These are phyloP conservation scores for Cheilosia grossa DNA, from an alignment of 2,888 invertebrate species.

Conservation along the genomic window DNA sequence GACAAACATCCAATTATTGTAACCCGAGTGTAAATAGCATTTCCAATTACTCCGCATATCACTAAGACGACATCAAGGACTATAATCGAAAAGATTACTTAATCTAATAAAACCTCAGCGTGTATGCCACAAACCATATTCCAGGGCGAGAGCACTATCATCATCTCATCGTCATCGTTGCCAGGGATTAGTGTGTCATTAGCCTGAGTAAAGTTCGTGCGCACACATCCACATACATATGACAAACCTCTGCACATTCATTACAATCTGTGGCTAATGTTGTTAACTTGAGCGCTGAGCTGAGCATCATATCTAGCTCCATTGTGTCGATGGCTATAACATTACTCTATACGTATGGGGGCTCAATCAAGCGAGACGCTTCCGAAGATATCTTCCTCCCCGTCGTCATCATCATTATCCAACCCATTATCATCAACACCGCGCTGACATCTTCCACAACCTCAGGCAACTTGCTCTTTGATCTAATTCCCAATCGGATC, in stretches of 20 bases:
- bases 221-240: slow-evolving; percentile 26
- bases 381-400: slow-evolving; percentile 21
- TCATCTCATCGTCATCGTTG: slow-evolving; percentile 31
- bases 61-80: slow-evolving; percentile 5
- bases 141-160: slow-evolving; percentile 13
- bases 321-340: slow-evolving; percentile 24
- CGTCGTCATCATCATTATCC: slow-evolving; percentile 10
- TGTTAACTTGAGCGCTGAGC: slow-evolving; percentile 40
- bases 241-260: background rate
- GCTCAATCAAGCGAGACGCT: slow-evolving; percentile 59
- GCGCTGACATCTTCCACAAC: slow-evolving; percentile 26
- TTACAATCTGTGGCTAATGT: slow-evolving; percentile 61
- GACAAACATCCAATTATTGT: slow-evolving; percentile 51
- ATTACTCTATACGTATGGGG: slow-evolving; percentile 35
- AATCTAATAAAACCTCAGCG: slow-evolving; percentile 35
- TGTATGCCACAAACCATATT: slow-evolving; percentile 20
- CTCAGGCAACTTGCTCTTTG: slow-evolving; percentile 56
- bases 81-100: slow-evolving; percentile 59
- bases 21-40: slow-evolving; percentile 43
- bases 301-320: slow-evolving; percentile 40
- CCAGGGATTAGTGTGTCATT: slow-evolving; percentile 52
- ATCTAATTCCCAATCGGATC: slow-evolving; percentile 71
- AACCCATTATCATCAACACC: slow-evolving; percentile 8
- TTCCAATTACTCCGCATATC: slow-evolving; percentile 29
- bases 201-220: slow-evolving; percentile 14